Base-by-base conservation (phyloP, 1,140 invertebrate genomes). In the Cydia amplana region DNA sequence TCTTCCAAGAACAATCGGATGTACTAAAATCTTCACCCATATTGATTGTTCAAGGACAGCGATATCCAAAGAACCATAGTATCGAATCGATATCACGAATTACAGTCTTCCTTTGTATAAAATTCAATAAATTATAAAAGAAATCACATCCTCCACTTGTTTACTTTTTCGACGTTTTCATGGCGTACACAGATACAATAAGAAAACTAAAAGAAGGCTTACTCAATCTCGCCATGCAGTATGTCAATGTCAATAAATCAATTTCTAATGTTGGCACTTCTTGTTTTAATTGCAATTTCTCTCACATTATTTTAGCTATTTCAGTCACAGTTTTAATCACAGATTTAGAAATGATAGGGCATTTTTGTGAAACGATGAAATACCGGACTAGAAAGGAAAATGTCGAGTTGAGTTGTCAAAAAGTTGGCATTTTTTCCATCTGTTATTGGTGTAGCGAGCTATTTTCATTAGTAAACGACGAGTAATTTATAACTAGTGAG, bases 11-110 rank as follows among this genome's bases (percentile, higher is more conserved):
- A 85, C 86, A 82, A 84, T 91, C 86, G 23, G 85, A 83, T 67
- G 82, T 82, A 79, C 73, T 85, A 16, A 83, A 78, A 81, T 93
- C 75, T 72, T 76, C 88, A 91, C 85, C 89, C 91, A 91, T 93
- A 91, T 84, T 93, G 90, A 88, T 90, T 91, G 82, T 91, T 91
- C 76, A 91, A 65, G 28, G 91, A 92, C 77, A 86, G 79, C 36
- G 80, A 72, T 85, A 92, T 92, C 89, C 89, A 91, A 75, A 92
- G 86, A 84, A 92, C 82, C 90, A 92, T 92, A 85, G 77, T 88
- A 81, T 63, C 74, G 32, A 78, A 60, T 40, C 18, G 14, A n/a
- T 23, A 60, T 60, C 20, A 23, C 55, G 70, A 76, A 67, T 23
- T 36, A 67, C 28, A 67, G 25, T 67, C 0, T 14, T 67, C 40